Percentiles rank a stretch among this genome's conserved stretches.
phyloP scores from a whole-genome alignment of 2,888 invertebrate genomes.

The Diadegma fenestrale region DNA sequence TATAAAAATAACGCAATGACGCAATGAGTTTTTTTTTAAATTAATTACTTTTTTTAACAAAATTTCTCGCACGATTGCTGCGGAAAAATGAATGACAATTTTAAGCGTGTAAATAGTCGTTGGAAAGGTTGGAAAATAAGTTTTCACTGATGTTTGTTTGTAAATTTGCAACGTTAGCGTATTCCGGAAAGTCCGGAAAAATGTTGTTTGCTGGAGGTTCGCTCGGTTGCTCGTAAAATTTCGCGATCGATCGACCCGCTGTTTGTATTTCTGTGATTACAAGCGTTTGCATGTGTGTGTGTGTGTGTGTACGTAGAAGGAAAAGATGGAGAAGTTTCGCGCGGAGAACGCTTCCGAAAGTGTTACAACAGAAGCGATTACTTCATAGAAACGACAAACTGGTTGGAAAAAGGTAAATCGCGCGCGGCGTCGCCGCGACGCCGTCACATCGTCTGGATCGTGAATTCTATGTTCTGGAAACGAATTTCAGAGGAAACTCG shows the following conservation, averaged over 20 bases:
- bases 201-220: slow-evolving; percentile 17
- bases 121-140: background rate
- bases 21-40: too few species aligned
- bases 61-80: too few species aligned
- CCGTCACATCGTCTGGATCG: slow-evolving; percentile 2
- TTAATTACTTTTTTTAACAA: too few species aligned
- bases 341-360: slow-evolving; percentile 32
- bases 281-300: background rate
- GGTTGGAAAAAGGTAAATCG: background rate
- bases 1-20: too few species aligned
- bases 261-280: slow-evolving; percentile 16
- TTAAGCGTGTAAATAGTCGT: too few species aligned
- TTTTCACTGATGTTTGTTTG: slow-evolving; percentile 4
- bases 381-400: slow-evolving; percentile 48
- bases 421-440: background rate
- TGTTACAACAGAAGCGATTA: slow-evolving; percentile 57
- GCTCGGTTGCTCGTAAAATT: slow-evolving; percentile 16
- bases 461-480: background rate
- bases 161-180: slow-evolving; percentile 5
- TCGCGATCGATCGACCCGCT: slow-evolving; percentile 24
- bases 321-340: slow-evolving; percentile 22
- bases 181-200: slow-evolving; percentile 6
- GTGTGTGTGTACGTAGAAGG: background rate
- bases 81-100: too few species aligned
- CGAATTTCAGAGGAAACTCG: slow-evolving; percentile 19